A percentile compares a stretch with the other conserved stretches of the same genome.
These are phyloP conservation scores for Echinops telfairi DNA, from an alignment of 2,113 vertebrate genomes.

Conservation along the genomic window DNA sequence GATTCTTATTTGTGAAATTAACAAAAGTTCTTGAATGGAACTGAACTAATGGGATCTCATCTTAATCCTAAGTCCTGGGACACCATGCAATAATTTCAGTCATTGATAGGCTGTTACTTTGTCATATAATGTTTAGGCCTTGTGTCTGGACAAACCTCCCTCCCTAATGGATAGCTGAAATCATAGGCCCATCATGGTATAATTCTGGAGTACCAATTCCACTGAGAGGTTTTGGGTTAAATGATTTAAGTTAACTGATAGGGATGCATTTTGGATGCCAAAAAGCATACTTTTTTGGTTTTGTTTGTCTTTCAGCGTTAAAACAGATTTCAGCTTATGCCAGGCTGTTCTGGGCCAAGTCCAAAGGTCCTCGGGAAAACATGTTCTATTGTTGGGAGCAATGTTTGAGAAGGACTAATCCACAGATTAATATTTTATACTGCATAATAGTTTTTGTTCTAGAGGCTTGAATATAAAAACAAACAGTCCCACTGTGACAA, in stretches of 20 bases:
- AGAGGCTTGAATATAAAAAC: slow-evolving; percentile 16
- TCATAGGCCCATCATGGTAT: background rate
- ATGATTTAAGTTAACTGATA: background rate
- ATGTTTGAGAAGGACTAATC: background rate
- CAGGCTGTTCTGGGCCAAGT: background rate
- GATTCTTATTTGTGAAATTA: background rate
- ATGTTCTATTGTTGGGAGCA: background rate
- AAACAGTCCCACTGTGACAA: background rate
- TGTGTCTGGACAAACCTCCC: background rate
- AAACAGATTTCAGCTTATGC: background rate
- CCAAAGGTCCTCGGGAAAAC: background rate
- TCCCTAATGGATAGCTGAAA: background rate
- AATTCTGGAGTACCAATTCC: background rate
- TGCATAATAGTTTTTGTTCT: slow-evolving; percentile 1
- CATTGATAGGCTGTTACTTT: background rate
- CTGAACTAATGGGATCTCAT: background rate
- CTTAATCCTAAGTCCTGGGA: background rate
- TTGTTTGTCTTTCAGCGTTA: background rate
- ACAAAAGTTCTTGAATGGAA: background rate
- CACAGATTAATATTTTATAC: background rate
- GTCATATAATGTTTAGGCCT: slow-evolving; percentile 19
- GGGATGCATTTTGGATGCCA: background rate
- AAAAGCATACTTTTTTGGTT: too few species aligned
- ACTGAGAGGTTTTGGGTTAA: background rate
- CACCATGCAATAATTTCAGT: background rate